phyloP scores from a whole-genome alignment of 1,140 invertebrate genomes.

The Camponotus pennsylvanicus region DNA sequence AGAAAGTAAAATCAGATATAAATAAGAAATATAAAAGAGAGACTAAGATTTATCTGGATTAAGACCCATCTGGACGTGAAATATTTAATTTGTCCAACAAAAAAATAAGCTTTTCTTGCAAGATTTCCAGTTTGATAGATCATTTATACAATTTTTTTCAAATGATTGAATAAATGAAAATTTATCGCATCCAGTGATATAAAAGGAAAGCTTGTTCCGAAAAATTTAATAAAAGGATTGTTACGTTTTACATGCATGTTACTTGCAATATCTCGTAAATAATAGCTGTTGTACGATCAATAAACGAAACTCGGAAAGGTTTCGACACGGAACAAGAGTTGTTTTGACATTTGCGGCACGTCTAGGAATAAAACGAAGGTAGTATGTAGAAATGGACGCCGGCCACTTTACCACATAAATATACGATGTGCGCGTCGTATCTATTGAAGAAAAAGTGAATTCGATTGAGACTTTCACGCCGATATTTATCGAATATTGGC shows the following conservation, averaged over 20 bases:
- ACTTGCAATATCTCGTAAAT: background rate
- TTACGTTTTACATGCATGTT: background rate
- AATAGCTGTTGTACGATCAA: background rate
- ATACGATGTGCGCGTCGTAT: background rate
- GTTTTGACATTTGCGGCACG: slow-evolving; percentile 22
- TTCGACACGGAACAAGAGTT: background rate
- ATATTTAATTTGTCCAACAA: background rate
- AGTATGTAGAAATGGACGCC: slow-evolving; percentile 31
- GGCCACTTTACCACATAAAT: background rate
- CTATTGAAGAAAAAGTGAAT: slow-evolving; percentile 51
- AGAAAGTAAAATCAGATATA: background rate
- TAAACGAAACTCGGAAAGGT: slow-evolving; percentile 38
- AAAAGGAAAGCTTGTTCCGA: background rate
- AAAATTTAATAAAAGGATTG: background rate
- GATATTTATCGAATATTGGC: slow-evolving; percentile 87
- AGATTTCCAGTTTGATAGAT: background rate
- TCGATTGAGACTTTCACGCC: slow-evolving; percentile 74
- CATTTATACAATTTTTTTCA: background rate
- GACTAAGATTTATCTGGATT: background rate
- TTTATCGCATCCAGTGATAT: background rate
- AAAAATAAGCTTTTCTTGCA: background rate
- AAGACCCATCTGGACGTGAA: too few relatives aligned
- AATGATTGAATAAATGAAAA: background rate
- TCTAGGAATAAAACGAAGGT: slow-evolving; percentile 14
- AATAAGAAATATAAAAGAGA: background rate